Base-by-base conservation (phyloP, 2,113 vertebrate species). In the Amphilophus citrinellus region DNA sequence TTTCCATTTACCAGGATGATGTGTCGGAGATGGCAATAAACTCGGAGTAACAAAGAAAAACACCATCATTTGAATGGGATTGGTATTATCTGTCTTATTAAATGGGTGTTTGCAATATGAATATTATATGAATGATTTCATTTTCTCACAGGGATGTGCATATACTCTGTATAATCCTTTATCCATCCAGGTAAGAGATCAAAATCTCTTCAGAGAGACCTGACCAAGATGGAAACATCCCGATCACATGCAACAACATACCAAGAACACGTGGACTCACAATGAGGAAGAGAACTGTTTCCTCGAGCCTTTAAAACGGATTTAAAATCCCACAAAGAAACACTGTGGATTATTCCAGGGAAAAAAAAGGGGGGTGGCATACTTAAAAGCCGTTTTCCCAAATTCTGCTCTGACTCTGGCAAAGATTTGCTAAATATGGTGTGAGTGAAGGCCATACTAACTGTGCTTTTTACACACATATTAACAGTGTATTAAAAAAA, bases 11-110 rank as follows among this genome's bases (percentile, higher is more conserved):
- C 83, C 37, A 18, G 17, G 50, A 87, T 76, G 60, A 88, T 71
- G 83, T 79, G 87, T 91, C 87, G 85, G 77, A 86, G 77, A 83
- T 68, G 88, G 85, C 84, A 88, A 39, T 80, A 89, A 88, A 93
- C 89, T 83, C 82, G 58, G 35, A 75, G 79, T 20, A 86, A 85
- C 75, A 90, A 89, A 86, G 84, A 76, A 89, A 91, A 95, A 90
- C 85, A 81, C 86, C 65, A 61, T 91, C 88, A 86, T 87, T 87
- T 81, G 58, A 80, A 85, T 88, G 83, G 91, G 88, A 93, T 93
- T 90, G 87, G 77, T 60, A 89, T 93, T 91, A 93, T 91, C 86
- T 32, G 83, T 85, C 89, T 92, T 90, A 90, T 94, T 95, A 93
- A 92, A 93, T 73, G 53, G 62, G 47, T 89, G 82, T 87, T 82